Evolutionary conservation across 2,888 invertebrate genomes (phyloP), one percentile per base, ranked within the genome.

Genomic region (Alloplasta piceator): DNA sequence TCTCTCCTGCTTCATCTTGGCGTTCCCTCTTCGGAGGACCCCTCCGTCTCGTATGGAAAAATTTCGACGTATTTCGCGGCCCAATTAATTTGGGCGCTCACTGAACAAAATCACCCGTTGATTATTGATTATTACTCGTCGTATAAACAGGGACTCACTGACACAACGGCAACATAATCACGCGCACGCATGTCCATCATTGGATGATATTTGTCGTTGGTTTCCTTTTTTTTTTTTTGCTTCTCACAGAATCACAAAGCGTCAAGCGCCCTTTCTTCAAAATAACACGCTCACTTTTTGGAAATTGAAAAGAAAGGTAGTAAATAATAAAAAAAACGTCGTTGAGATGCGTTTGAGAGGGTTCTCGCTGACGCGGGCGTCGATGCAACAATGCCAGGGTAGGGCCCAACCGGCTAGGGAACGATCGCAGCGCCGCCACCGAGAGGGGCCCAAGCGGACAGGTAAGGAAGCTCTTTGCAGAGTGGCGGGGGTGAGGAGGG

Each of bases 361-460:
- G 86, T 86, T 87, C 87, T 87, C 85, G 87, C 89, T 88, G 85
- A 86, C 86, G 85, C 91, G 90, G 89, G 88, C 89, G 91, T 89
- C 91, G 88, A 84, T 89, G 87, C 90, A 89, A 91, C 90, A 92
- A 91, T 91, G 90, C 91, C 84, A 73, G 86, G 86, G 86, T 86
- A 86, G 89, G 90, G 89, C 89, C 87, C 86, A 84, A 87, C 87
- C 89, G 85, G 86, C 84, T 86, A 83, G 70, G 76, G 58, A 56
- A 80, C 88, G 89, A 90, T 78, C 55, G 71, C 81, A 89, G 90
- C 91, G 92, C 90, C 88, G 70, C 85, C 64, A 76, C 84, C 26
- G 26, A 26, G 26, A 26, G 26, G 77, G 82, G 85, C 85, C 86
- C 85, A 60, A 67, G 82, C 86, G 91, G 88, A 50, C 88, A 90